Evolutionary conservation across 2,113 vertebrate species (phyloP), one percentile per base, ranked within the genome.

Genomic region (Gorilla gorilla): DNA sequence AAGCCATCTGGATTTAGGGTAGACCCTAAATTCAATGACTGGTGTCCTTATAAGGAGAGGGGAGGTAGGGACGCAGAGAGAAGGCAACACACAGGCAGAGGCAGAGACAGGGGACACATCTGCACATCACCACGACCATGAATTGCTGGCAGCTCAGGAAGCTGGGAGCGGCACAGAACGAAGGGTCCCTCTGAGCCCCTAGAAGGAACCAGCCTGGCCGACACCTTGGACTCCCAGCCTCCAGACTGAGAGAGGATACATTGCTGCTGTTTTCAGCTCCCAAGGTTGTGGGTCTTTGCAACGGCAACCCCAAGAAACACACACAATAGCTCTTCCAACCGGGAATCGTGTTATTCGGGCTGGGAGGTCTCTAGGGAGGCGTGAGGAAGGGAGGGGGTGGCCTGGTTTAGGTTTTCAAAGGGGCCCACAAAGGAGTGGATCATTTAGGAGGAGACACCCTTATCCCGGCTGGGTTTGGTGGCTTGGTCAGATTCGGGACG

Each of bases 341-440:
- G 3, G 43, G 14, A 16, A 35, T 48, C 43, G 16, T 18, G 16
- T 8, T 78, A 1, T 9, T 4, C 8, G 2, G 43, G 75, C 14
- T 0, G 7, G 25, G 27, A 17, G 72, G 72, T 40, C 72, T 73
- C 70, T 13, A 40, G 22, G 38, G n/a, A 76, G 73, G 43, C 0
- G 0, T 8, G 43, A 78, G 27, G 43, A 9, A 4, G 45, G 45
- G 17, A 11, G 2, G 8, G 13, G 16, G 27, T 10, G 30, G 45
- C 38, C 5, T 27, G 13, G 12, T 9, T 30, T 43, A 16, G 4
- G 1, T 45, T 73, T 57, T 55, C 22, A 45, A 23, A 27, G 16
- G 27, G 64, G 18, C n/a, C 1, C 1, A 14, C 27, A 45, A 20
- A n/a, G 64, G 27, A 18, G 13, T 7, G 38, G 20, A 40, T 48